A percentile compares a stretch with the other conserved stretches of the same genome.
phyloP scores from a whole-genome alignment of 2,113 vertebrate genomes.

The Datnioides undecimradiatus region DNA sequence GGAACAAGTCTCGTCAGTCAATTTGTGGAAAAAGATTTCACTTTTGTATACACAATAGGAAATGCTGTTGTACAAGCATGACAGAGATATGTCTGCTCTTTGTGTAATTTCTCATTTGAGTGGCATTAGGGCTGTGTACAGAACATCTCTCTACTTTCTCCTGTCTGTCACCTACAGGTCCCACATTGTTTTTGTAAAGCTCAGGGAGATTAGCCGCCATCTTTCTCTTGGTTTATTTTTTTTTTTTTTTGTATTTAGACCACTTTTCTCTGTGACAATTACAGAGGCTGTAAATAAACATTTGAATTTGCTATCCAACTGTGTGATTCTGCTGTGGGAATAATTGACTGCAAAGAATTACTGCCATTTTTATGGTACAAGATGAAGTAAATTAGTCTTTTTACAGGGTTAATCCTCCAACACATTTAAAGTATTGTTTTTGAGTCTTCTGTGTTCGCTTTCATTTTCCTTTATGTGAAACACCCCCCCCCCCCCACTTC shows the following conservation, averaged over 20 bases:
- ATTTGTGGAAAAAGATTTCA: constrained; percentile 26
- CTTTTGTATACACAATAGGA: constrained; percentile 34
- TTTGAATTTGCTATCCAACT: constrained; percentile 81
- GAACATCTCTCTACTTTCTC: constrained; percentile 68
- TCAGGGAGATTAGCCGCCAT: constrained; percentile 86
- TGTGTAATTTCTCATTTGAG: constrained; percentile 51
- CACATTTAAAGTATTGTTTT: constrained; percentile 36
- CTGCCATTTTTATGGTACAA: constrained; percentile 6
- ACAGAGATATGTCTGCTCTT: constrained; percentile 28
- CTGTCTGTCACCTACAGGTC: constrained; percentile 68
- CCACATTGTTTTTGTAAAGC: constrained; percentile 80
- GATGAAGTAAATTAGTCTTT: constrained; percentile 11
- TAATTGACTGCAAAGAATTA: constrained; percentile 3
- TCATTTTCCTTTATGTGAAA: constrained; percentile 55
- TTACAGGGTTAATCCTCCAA: constrained; percentile 24
- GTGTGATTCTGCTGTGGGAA: constrained; percentile 33
- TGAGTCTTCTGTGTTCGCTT: constrained; percentile 52
- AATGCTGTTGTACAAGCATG: constrained; percentile 56
- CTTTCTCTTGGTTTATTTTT: constrained; percentile 43
- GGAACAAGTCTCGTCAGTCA: constrained; percentile 17
- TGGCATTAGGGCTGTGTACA: constrained; percentile 78
- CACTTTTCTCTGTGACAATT: constrained; percentile 75
- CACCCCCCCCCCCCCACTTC: constrained; percentile 23
- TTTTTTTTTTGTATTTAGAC: constrained; percentile 74
- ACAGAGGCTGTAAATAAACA: constrained; percentile 87